Conservation (phyloP, 2,797 vertebrate genomes). For the Saguinus oedipus region DNA sequence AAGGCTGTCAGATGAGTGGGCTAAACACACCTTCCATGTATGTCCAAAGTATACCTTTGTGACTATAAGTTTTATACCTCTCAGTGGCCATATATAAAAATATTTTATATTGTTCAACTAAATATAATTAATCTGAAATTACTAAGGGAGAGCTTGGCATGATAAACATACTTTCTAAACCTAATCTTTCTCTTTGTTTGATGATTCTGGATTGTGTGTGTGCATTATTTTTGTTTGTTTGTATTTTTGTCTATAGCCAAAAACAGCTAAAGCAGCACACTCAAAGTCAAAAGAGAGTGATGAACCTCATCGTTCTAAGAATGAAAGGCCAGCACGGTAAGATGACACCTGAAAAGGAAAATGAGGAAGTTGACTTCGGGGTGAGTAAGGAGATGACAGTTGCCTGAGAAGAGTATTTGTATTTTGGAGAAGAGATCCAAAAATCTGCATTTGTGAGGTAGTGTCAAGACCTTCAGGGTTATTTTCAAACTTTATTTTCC, state of each 20-base stretch:
- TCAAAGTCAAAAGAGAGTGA: constrained; percentile 89
- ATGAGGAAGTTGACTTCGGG: neutral
- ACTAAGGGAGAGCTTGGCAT: neutral
- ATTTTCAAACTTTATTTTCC: neutral
- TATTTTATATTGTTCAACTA: neutral
- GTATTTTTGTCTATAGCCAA: constrained; percentile 82
- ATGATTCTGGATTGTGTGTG: neutral
- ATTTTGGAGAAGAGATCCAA: neutral
- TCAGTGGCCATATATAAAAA: neutral
- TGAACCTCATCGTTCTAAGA: constrained; percentile 89
- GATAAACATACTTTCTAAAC: neutral
- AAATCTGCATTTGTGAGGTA: neutral
- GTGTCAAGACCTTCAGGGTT: neutral
- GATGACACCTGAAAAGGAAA: neutral
- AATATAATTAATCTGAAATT: constrained; percentile 42
- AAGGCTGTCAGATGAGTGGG: neutral
- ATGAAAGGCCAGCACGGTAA: constrained; percentile 91
- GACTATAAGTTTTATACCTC: neutral
- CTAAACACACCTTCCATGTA: neutral
- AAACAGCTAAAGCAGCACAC: constrained; percentile 86
- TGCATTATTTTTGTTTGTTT: neutral
- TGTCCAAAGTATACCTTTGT: neutral
- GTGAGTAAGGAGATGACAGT: neutral
- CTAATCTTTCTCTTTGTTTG: neutral
- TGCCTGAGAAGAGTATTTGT: neutral